Percentiles rank a stretch among this genome's conserved stretches.
These are phyloP conservation scores for Eleginops maclovinus DNA, from an alignment of 2,113 vertebrate species.

Conservation along the genomic window DNA sequence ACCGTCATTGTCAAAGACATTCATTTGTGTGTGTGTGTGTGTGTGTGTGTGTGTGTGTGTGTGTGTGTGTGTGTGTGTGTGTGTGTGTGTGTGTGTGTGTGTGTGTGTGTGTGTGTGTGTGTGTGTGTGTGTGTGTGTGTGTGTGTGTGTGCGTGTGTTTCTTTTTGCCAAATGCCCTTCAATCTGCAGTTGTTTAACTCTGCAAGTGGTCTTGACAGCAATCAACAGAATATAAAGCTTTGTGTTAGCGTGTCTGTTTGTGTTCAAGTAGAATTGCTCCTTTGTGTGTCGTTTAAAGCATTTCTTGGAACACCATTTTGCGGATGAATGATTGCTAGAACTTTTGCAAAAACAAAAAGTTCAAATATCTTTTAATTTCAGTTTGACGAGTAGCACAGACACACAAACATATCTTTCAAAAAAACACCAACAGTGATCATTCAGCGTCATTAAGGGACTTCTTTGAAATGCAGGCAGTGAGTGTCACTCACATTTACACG, in stretches of 20 bases:
- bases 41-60: constrained; percentile 5
- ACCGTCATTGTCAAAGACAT: constrained; percentile 6
- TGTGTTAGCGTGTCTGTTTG: not conserved
- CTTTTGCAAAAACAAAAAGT: not conserved
- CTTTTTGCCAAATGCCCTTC: constrained; percentile 10
- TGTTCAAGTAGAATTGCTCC: not conserved
- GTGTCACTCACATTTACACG: no score
- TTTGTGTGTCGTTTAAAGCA: not conserved
- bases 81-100: constrained; percentile 1
- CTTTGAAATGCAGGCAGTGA: no score
- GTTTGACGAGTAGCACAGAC: not conserved
- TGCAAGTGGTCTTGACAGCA: constrained; percentile 22
- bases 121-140: not conserved
- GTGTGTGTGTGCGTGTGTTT: not conserved
- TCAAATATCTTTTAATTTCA: not conserved
- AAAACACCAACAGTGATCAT: no score
- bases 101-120: constrained; percentile 4
- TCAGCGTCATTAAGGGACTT: no score
- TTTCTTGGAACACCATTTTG: not conserved
- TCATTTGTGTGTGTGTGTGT: not conserved
- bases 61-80: not conserved
- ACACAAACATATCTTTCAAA: no score
- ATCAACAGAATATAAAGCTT: constrained; percentile 6
- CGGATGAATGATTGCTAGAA: not conserved
- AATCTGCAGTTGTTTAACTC: constrained; percentile 13